These are phyloP conservation scores for Brachionus paranguensis DNA, from an alignment of 1,140 invertebrate genomes.

Conservation along the genomic window DNA sequence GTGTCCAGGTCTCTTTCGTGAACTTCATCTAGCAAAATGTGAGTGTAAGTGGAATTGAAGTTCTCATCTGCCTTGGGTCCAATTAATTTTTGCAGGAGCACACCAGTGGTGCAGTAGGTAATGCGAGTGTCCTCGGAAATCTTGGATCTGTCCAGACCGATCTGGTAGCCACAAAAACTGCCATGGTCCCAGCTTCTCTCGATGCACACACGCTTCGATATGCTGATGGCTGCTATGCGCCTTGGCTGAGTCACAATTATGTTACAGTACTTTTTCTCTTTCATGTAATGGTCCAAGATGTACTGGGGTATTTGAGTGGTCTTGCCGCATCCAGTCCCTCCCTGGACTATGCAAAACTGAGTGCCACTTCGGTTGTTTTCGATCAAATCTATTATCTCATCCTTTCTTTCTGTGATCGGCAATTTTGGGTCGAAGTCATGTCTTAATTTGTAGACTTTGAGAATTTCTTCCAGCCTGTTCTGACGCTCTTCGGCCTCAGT, in stretches of 20 bases:
- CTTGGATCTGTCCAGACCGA: conserved; percentile 42
- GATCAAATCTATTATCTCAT: conserved; percentile 45
- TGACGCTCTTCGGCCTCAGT: not conserved
- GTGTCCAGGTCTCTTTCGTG: conserved; percentile 55
- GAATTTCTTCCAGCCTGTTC: not conserved
- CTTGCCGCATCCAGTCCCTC: conserved; percentile 52
- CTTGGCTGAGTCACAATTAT: conserved; percentile 55
- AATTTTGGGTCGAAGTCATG: conserved; percentile 36
- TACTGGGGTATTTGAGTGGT: conserved; percentile 55
- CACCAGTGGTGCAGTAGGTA: conserved; percentile 54
- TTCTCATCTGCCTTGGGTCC: conserved; percentile 48
- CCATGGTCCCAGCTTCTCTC: conserved; percentile 51
- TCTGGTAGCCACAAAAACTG: conserved; percentile 53
- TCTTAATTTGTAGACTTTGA: not conserved
- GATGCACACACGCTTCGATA: conserved; percentile 50
- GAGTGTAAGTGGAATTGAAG: conserved; percentile 46
- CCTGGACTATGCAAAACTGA: conserved; percentile 51
- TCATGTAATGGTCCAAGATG: conserved; percentile 52
- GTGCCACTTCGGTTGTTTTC: conserved; percentile 44
- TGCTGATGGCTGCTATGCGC: conserved; percentile 53
- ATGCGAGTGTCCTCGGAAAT: conserved; percentile 47
- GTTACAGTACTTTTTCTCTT: conserved; percentile 49
- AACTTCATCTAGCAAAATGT: conserved; percentile 56
- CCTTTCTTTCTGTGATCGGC: conserved; percentile 28
- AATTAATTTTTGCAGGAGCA: conserved; percentile 53